These are phyloP conservation scores for Cichladusa arquata DNA, from an alignment of 2,113 vertebrate species.

Conservation along the genomic window DNA sequence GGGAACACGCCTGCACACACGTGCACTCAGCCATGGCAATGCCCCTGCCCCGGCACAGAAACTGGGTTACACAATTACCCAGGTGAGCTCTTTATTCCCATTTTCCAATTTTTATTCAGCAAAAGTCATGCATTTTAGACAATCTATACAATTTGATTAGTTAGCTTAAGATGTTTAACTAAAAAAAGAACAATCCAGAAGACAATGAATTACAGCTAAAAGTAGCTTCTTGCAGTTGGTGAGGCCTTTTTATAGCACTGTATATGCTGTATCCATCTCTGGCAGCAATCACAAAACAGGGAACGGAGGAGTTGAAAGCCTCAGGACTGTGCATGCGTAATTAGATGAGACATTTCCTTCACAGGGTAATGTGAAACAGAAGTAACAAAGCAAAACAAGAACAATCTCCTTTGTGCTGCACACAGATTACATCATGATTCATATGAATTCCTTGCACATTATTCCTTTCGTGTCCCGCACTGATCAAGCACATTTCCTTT, in stretches of 20 bases:
- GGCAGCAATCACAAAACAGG: neutral
- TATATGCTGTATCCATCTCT: neutral
- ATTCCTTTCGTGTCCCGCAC: neutral
- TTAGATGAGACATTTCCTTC: conserved; percentile 46
- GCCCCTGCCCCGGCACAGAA: neutral
- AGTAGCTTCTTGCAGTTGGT: neutral
- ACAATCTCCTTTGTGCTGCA: conserved; percentile 38
- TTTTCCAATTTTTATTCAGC: neutral
- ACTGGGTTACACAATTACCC: neutral
- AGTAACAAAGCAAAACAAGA: conserved; percentile 40
- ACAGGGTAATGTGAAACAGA: conserved; percentile 15
- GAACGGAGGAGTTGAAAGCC: conserved; percentile 31
- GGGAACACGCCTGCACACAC: neutral
- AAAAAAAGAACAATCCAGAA: neutral
- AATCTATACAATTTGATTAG: neutral
- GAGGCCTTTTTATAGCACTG: neutral
- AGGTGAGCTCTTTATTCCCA: neutral
- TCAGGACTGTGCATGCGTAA: conserved; percentile 15
- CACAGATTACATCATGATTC: neutral
- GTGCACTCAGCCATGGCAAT: neutral
- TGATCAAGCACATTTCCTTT: neutral
- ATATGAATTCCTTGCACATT: neutral
- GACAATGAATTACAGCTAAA: neutral
- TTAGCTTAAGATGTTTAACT: neutral
- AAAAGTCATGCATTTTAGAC: neutral